phyloP scores from a whole-genome alignment of 1,140 invertebrate species.

The Sminthurinus signatus region DNA sequence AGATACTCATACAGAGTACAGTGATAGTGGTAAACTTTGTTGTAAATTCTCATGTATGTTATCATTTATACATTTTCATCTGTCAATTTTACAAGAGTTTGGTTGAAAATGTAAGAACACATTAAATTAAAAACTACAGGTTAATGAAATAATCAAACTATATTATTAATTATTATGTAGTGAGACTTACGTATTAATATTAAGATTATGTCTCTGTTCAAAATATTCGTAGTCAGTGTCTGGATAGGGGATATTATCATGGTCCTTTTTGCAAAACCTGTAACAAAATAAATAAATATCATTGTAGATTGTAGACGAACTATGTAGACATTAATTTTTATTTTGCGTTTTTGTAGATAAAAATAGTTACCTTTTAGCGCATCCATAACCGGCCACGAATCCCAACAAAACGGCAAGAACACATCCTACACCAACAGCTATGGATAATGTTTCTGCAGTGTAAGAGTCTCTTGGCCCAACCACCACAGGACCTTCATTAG shows the following conservation, averaged over 20 bases:
- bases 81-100: too few species aligned
- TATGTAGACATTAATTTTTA: background rate
- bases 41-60: too few species aligned
- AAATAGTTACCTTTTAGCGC: slow-evolving; percentile 42
- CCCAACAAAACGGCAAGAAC: slow-evolving; percentile 50
- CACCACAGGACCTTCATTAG: slow-evolving; percentile 31
- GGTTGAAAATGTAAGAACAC: too few species aligned
- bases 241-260: slow-evolving; percentile 46
- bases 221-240: slow-evolving; percentile 48
- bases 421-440: slow-evolving; percentile 50
- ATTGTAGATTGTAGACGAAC: slow-evolving; percentile 43
- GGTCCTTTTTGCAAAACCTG: slow-evolving; percentile 49
- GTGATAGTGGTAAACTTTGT: too few species aligned
- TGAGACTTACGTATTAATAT: slow-evolving; percentile 39
- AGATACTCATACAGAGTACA: too few species aligned
- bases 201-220: slow-evolving; percentile 45
- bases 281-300: too few species aligned
- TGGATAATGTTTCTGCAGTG: slow-evolving; percentile 50
- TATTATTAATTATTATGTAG: too few species aligned
- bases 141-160: too few species aligned
- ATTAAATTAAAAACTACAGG: too few species aligned
- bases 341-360: too few species aligned
- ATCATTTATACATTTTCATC: too few species aligned
- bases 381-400: slow-evolving; percentile 51
- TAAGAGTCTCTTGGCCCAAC: slow-evolving; percentile 42